Evolutionary conservation across 2,888 invertebrate species (phyloP), one percentile per base, ranked within the genome.

Genomic region (Coremacera marginata): DNA sequence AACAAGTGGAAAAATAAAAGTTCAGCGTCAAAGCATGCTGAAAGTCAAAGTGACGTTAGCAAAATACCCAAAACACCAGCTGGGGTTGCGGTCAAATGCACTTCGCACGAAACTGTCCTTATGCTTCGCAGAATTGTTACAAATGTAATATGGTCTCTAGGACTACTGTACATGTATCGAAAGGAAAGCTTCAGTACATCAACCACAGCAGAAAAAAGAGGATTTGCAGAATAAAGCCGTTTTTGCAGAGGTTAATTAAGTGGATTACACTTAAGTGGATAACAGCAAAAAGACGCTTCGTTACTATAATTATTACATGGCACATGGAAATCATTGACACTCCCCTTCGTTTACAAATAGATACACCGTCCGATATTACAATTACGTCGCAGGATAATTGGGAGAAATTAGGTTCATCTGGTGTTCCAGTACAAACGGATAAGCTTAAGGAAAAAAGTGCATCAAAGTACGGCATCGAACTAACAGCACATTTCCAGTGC

Each of bases 101-200:
- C 49, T 77, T 51, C 34, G 37, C 62, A 19, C 57, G 71, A 16
- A 70, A 77, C 16, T 79, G 79, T 11, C 60, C n/a, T n/a, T n/a
- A 73, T 67, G 79, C 73, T 51, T 76, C 67, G 5, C 51, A 49
- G 8, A 70, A 80, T 70, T 81, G 78, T 70, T 52, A 73, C 25
- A 76, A 78, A 57, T 80, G 78, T 71, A 11, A 81, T 55, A 77
- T 71, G 57, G 77, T n/a, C n/a, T n/a, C n/a, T n/a, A 79, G 7
- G 80, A 77, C 14, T 81, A 77, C 55, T 81, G 79, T 7, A 7
- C 51, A n/a, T 16, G 8, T 51, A 3, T 16, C 11, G 5, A 51
- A 7, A 51, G n/a, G 51, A 51, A 51, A 51, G 8, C 16, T 5
- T 3, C 31, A 31, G 16, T 2, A 8, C 51, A 16, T n/a, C 14